Percentiles rank a stretch among this genome's conserved stretches.
These are phyloP conservation scores for Piliocolobus tephrosceles DNA, from an alignment of 2,113 vertebrate genomes.

Conservation along the genomic window DNA sequence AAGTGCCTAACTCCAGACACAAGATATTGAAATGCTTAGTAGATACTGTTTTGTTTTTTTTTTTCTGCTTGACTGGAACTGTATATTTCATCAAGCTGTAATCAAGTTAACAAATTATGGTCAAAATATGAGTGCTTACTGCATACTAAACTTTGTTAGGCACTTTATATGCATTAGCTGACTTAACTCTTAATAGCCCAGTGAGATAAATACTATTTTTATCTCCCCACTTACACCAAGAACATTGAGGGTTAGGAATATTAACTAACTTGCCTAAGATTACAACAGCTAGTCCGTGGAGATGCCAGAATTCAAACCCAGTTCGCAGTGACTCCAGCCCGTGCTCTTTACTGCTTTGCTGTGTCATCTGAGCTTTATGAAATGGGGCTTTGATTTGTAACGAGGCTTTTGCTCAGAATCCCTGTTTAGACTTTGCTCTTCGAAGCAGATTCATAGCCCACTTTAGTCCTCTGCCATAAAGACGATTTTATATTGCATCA, in stretches of 20 bases:
- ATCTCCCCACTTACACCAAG: not conserved
- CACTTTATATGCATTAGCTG: not conserved
- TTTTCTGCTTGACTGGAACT: not conserved
- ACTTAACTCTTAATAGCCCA: not conserved
- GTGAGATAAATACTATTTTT: not conserved
- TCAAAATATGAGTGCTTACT: not conserved
- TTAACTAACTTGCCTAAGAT: not conserved
- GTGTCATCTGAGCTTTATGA: not conserved
- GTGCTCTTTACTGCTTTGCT: not conserved
- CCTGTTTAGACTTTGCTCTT: not conserved
- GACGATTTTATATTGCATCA: not conserved
- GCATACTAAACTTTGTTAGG: not conserved
- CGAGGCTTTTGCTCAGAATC: not conserved
- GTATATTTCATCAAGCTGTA: not conserved
- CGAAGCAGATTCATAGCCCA: not conserved
- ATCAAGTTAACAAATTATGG: not conserved
- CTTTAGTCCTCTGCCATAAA: not conserved
- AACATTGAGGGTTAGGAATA: not conserved
- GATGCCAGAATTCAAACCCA: not conserved
- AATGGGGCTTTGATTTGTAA: not conserved
- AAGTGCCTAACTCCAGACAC: not conserved
- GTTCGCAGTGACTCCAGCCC: not conserved
- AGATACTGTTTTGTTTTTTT: not conserved
- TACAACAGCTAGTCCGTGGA: not conserved
- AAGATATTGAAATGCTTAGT: not conserved